Evolutionary conservation across 2,888 invertebrate genomes (phyloP), one percentile per base, ranked within the genome.

Genomic region (Lasioglossum oenotherae): DNA sequence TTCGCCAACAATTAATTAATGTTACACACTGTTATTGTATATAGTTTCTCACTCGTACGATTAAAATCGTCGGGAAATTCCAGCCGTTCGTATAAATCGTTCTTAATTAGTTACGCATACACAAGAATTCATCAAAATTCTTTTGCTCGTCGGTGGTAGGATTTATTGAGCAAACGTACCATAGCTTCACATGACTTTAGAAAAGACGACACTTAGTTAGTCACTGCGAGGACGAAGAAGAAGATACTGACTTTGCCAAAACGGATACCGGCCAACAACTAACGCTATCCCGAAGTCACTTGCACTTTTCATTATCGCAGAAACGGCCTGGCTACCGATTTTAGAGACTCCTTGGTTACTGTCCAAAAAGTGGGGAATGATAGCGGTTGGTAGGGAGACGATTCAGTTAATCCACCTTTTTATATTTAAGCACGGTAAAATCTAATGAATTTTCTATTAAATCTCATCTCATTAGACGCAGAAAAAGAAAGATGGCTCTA

Each of bases 191-290:
- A 53, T 76, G 74, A 72, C 73, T 83, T 81, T 64, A 31, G 35
- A 78, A 75, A 80, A 73, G 64, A 75, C 79, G 78, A 75, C 75
- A 82, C 73, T 87, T 74, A 41, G 80, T 69, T 23, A 49, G 80
- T 69, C 23, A 67, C 86, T 64, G 16, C 53, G 80, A 73, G 60
- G 35, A n/a, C 38, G 53, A 46, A 78, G 80, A 80, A 53, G 83
- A 78, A 14, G 81, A 64, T 85, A 78, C 67, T 89, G 91, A 92
- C 91, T 92, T 91, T 92, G 94, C 93, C 94, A 94, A 94, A 94
- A 93, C 92, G 91, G 88, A 92, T 86, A 89, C 92, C 91, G 89
- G 93, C 94, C 93, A 93, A 93, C 93, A 90, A 93, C 94, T 93
- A 92, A 93, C 87, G 89, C 87, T 91, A 90, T 89, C 85, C 74